phyloP scores from a whole-genome alignment of 2,797 vertebrate species.

The Gorsachius magnificus region DNA sequence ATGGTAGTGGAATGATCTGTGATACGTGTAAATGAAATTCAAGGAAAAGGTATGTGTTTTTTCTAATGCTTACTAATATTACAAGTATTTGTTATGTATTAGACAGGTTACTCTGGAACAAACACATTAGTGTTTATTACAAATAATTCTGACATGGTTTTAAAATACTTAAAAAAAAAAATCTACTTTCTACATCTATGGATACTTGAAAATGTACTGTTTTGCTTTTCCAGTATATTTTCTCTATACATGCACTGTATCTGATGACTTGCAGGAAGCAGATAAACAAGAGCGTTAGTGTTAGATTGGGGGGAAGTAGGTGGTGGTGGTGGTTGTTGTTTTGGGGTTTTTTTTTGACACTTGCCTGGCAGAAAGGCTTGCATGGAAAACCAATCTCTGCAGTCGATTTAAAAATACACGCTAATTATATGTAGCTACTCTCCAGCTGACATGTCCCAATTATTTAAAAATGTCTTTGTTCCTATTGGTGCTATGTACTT shows the following conservation, averaged over 20 bases:
- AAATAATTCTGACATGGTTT: neutral
- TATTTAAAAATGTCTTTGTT: neutral
- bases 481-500: neutral
- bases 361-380: neutral
- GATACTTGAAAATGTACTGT: neutral
- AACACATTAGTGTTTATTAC: neutral
- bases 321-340: neutral
- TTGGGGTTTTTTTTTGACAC: neutral
- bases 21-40: neutral
- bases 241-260: neutral
- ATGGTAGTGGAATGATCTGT: neutral
- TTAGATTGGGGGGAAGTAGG: neutral
- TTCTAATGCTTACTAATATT: neutral
- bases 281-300: neutral
- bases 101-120: neutral
- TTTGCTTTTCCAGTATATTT: neutral
- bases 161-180: neutral
- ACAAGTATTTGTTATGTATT: neutral
- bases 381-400: neutral
- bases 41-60: neutral
- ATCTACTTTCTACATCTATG: neutral
- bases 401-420: neutral
- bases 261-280: neutral
- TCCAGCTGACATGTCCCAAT: neutral
- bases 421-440: neutral